Evolutionary conservation across 2,797 vertebrate species (phyloP).

Genomic region (Muraenolepis orangiensis): DNA sequence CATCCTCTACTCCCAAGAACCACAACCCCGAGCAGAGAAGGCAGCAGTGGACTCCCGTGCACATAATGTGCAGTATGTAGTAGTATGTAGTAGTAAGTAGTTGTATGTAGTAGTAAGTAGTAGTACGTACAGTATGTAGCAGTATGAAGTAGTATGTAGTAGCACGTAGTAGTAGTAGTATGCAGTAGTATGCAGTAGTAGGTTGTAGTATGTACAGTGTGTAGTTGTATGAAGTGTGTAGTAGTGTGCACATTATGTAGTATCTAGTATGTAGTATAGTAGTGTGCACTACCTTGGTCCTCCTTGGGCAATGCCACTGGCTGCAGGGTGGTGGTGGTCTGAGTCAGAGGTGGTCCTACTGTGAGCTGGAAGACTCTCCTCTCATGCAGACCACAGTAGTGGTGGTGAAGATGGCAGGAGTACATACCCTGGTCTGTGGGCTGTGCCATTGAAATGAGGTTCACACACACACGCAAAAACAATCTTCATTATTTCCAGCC

Average conservation of each 20-base stretch:
- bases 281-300: conserved; percentile 55
- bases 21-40: neutral
- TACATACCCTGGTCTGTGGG: conserved; percentile 86
- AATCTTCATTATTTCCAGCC: neutral
- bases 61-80: neutral
- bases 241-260: conserved; percentile 24
- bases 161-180: conserved; percentile 26
- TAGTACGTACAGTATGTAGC: neutral
- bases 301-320: conserved; percentile 57
- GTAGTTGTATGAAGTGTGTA: neutral
- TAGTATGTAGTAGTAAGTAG: too few species aligned
- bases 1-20: neutral
- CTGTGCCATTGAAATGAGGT: conserved; percentile 57
- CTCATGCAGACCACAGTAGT: conserved; percentile 94
- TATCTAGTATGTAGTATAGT: conserved; percentile 26
- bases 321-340: conserved; percentile 48
- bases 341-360: conserved; percentile 62
- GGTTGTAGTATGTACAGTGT: neutral
- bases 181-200: conserved; percentile 4
- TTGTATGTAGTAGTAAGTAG: too few species aligned
- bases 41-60: neutral
- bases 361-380: conserved; percentile 82
- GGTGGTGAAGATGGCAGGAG: conserved; percentile 94
- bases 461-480: neutral
- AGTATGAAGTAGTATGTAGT: conserved; percentile 17